Percentiles rank a stretch among this genome's conserved stretches.
phyloP scores from a whole-genome alignment of 2,888 invertebrate species.

The Cryptophagus acutangulus region DNA sequence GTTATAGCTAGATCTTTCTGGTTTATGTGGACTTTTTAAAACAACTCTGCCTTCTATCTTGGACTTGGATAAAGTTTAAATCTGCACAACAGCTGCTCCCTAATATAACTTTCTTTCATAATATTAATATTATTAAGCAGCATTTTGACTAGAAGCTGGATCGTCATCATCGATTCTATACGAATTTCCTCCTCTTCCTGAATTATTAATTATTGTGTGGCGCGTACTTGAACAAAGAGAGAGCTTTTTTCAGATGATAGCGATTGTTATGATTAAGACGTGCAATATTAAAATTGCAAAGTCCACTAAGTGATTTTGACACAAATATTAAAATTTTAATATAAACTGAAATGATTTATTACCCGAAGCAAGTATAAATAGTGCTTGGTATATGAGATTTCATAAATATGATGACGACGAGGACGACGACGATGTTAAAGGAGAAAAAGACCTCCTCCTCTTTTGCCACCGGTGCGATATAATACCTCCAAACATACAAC shows the following conservation, averaged over 20 bases:
- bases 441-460: not conserved
- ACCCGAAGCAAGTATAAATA: slow-evolving; percentile 19
- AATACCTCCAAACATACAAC: slow-evolving; percentile 13
- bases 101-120: too few relatives aligned
- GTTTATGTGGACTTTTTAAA: too few relatives aligned
- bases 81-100: not conserved
- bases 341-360: slow-evolving; percentile 29
- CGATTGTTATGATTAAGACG: too few relatives aligned
- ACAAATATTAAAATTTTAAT: slow-evolving; percentile 37
- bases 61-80: not conserved
- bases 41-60: too few relatives aligned
- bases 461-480: slow-evolving; percentile 2
- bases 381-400: slow-evolving; percentile 17
- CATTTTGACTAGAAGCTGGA: too few relatives aligned
- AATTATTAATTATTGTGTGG: too few relatives aligned
- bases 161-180: too few relatives aligned
- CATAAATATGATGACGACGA: slow-evolving; percentile 15
- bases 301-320: slow-evolving; percentile 30
- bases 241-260: too few relatives aligned
- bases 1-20: too few relatives aligned
- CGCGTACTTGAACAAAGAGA: too few relatives aligned
- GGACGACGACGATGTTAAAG: not conserved
- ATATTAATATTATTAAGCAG: too few relatives aligned
- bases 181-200: too few relatives aligned
- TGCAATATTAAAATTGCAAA: slow-evolving; percentile 27